These are phyloP conservation scores for Acanthurus tractus DNA, from an alignment of 2,797 vertebrate species.

Conservation along the genomic window DNA sequence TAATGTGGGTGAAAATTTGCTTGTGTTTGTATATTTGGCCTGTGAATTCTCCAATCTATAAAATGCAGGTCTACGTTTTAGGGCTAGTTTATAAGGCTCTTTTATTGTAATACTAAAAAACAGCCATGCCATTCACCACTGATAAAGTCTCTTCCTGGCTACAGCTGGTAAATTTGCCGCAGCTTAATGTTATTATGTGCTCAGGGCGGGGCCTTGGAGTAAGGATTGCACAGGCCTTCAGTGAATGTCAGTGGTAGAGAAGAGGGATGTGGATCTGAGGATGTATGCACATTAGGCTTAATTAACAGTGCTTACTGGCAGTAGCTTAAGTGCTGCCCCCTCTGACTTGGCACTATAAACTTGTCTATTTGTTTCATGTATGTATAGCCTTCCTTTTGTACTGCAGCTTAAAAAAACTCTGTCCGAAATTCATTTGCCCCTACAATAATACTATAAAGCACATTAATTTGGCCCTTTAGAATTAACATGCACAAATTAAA, in stretches of 20 bases:
- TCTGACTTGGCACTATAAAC: slow-evolving; percentile 9
- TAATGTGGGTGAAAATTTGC: slow-evolving; percentile 1
- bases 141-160: slow-evolving; percentile 2
- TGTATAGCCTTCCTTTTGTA: background rate
- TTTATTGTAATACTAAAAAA: slow-evolving; percentile 18
- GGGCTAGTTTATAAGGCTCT: background rate
- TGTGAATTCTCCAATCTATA: background rate
- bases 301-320: background rate
- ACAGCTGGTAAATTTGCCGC: background rate
- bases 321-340: slow-evolving; percentile 2
- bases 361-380: background rate
- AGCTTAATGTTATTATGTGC: slow-evolving; percentile 2
- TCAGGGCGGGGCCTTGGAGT: background rate
- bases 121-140: background rate
- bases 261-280: background rate
- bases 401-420: background rate
- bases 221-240: background rate
- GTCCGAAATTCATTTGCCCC: background rate
- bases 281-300: slow-evolving; percentile 13
- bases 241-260: background rate
- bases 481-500: background rate
- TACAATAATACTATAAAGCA: background rate
- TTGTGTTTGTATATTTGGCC: slow-evolving; percentile 15
- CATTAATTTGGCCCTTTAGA: too few relatives aligned
- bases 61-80: slow-evolving; percentile 5